Conservation (phyloP, 1,140 invertebrate species). For the Drosophila parabipectinata region DNA sequence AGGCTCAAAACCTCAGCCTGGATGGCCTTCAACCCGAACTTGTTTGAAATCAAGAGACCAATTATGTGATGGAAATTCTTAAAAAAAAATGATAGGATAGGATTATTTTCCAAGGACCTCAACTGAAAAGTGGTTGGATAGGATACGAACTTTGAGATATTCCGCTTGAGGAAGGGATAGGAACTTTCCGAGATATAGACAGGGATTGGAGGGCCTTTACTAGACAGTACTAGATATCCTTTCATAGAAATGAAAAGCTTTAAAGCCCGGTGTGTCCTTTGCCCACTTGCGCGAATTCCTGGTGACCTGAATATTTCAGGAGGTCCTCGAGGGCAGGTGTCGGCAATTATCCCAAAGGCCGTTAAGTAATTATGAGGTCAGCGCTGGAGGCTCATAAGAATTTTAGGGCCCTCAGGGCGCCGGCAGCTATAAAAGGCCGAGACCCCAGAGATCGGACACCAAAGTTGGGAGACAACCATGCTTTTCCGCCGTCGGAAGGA, state of each 20-base stretch:
- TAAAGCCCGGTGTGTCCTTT: background rate
- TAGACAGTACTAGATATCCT: too few relatives aligned
- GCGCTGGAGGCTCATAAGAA: slow-evolving; percentile 54
- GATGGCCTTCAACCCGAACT: too few relatives aligned
- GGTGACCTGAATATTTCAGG: slow-evolving; percentile 48
- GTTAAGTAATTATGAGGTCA: slow-evolving; percentile 50
- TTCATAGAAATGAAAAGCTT: too few relatives aligned
- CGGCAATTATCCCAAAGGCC: slow-evolving; percentile 49
- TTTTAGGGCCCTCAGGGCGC: slow-evolving; percentile 44
- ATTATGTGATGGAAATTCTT: too few relatives aligned
- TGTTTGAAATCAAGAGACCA: too few relatives aligned
- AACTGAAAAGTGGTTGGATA: too few relatives aligned
- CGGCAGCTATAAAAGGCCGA: slow-evolving; percentile 39
- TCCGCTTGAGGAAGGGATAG: too few relatives aligned
- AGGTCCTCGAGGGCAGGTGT: slow-evolving; percentile 53
- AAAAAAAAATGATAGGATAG: too few relatives aligned
- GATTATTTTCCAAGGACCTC: too few relatives aligned
- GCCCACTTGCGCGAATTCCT: slow-evolving; percentile 1
- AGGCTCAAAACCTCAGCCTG: background rate
- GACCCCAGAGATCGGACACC: background rate
- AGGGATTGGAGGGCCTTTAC: too few relatives aligned
- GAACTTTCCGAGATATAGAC: too few relatives aligned
- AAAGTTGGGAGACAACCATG: slow-evolving; percentile 21
- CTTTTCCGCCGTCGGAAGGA: slow-evolving; percentile 40
- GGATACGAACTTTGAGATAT: too few relatives aligned